Percentiles rank a stretch among this genome's conserved stretches.
These are phyloP conservation scores for Paradoxurus hermaphroditus DNA, from an alignment of 2,113 vertebrate genomes.

Conservation along the genomic window DNA sequence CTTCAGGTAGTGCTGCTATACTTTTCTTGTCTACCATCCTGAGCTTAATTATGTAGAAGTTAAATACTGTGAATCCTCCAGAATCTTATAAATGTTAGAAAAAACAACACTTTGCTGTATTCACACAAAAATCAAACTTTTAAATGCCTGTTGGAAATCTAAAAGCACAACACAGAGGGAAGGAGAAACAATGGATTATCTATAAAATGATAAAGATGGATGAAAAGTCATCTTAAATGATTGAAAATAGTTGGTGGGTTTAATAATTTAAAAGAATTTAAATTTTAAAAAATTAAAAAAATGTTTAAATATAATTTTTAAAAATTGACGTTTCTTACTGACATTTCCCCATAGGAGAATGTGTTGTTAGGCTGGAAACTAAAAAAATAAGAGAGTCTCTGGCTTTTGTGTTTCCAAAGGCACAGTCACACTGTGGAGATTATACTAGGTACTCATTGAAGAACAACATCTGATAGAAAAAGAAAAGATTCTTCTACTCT, in stretches of 20 bases:
- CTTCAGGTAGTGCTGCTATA: not conserved
- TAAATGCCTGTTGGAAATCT: constrained; percentile 8
- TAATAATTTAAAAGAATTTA: too few relatives aligned
- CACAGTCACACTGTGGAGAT: not conserved
- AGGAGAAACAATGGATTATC: not conserved
- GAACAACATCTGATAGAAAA: constrained; percentile 10
- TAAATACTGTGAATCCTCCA: constrained; percentile 37
- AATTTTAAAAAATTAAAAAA: too few relatives aligned
- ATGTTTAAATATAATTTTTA: not conserved
- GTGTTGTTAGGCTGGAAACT: not conserved
- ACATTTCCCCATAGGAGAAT: not conserved
- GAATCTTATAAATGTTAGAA: not conserved
- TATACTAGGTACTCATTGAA: not conserved
- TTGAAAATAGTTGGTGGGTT: not conserved
- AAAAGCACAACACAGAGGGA: not conserved
- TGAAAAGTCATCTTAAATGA: not conserved
- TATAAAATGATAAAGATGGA: not conserved
- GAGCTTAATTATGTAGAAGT: not conserved
- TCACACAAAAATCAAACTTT: not conserved
- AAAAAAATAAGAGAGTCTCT: not conserved
- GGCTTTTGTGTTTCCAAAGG: not conserved
- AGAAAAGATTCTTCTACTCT: constrained; percentile 5
- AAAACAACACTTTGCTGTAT: not conserved
- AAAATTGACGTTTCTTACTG: not conserved
- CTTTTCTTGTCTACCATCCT: not conserved